These are phyloP conservation scores for Tor tambroides DNA, from an alignment of 2,113 vertebrate species.

Conservation along the genomic window DNA sequence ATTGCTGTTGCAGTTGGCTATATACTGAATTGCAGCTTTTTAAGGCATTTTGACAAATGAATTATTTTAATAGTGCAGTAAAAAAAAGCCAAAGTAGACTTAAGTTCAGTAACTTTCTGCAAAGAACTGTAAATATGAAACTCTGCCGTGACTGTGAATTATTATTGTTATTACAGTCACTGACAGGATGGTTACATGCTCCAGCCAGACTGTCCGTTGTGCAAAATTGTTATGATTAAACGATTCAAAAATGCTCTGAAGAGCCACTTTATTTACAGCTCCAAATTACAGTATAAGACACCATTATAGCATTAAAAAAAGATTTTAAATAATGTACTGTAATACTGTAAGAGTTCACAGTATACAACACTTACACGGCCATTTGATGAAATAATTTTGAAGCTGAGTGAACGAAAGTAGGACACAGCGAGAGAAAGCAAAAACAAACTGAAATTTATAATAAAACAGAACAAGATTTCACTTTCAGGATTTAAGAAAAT, in stretches of 20 bases:
- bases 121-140: neutral
- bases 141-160: neutral
- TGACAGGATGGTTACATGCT: neutral
- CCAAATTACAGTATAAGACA: neutral
- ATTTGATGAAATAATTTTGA: neutral
- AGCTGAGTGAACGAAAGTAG: neutral
- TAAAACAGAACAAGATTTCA: neutral
- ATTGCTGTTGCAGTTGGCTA: neutral
- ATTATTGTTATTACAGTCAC: neutral
- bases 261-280: neutral
- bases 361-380: neutral
- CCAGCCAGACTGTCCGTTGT: neutral
- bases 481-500: neutral
- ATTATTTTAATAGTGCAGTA: neutral
- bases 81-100: neutral
- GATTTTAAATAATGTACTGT: neutral
- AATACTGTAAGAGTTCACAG: neutral
- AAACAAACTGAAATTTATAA: neutral
- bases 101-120: constrained; percentile 3
- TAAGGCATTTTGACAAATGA: neutral
- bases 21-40: neutral
- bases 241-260: no score
- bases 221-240: neutral
- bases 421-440: neutral
- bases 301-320: neutral